Conservation (phyloP, 2,113 vertebrate genomes). For the Gopherus flavomarginatus region DNA sequence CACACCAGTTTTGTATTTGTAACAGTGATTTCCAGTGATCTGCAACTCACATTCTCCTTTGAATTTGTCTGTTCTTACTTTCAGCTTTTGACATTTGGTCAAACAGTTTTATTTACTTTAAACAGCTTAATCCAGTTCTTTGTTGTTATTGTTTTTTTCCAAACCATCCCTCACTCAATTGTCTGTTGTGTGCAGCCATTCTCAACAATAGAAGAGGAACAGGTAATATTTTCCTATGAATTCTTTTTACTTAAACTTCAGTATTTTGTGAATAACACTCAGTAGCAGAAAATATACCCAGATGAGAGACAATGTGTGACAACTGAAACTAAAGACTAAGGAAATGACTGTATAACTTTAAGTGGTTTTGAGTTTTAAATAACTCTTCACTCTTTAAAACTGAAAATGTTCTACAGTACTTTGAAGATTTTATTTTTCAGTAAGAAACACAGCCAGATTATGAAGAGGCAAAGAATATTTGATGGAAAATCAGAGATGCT, state of each 20-base stretch:
- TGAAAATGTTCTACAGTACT: slow-evolving; percentile 3
- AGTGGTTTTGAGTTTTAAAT: slow-evolving; percentile 22
- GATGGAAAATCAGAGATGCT: neutral
- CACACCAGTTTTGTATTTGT: neutral
- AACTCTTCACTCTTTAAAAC: slow-evolving; percentile 14
- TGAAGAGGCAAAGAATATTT: neutral
- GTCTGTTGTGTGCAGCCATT: neutral
- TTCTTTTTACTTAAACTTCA: neutral
- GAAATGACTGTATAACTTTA: neutral
- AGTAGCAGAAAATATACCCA: neutral
- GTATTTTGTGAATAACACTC: neutral
- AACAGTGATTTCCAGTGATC: neutral
- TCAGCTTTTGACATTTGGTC: neutral
- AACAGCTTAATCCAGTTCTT: neutral
- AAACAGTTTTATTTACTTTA: neutral
- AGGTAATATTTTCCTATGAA: neutral
- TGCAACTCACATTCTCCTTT: neutral
- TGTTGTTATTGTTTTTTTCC: neutral
- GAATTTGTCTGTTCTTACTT: neutral
- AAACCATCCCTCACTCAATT: neutral
- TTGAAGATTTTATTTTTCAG: slow-evolving; percentile 14
- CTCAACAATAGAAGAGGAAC: neutral
- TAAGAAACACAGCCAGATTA: neutral
- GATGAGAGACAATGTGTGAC: neutral
- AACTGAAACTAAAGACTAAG: slow-evolving; percentile 27